Base-by-base conservation (phyloP, 2,888 invertebrate genomes). In the Pterobdella sp. region DNA sequence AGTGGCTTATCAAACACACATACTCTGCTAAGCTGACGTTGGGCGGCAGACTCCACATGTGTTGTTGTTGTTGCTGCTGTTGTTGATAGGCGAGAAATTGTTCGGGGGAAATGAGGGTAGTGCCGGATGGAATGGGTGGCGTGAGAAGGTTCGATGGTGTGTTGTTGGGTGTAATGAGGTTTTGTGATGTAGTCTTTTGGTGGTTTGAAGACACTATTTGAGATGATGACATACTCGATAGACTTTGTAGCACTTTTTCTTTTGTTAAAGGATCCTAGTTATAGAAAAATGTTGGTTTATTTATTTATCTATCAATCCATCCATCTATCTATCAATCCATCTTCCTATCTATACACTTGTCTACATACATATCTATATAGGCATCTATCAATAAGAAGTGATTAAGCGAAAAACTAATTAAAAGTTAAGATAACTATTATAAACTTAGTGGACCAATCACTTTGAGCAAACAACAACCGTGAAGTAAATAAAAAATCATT, bases 151-250 rank as follows among this genome's bases (percentile, higher is more conserved):
- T 36, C 26, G 73, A 32, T 1, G 66, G 35, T n/a, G 14, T 35
- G 60, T 56, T 56, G 3, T n/a, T n/a, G 14, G 69, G 2, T 35
- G 34, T 1, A 2, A 60, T 31, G 34, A 10, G 14, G 36, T 26
- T 1, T 18, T 60, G 35, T 34, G 31, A 35, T 1, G 60, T 63
- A 35, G n/a, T 60, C 42, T 75, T 75, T 36, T 72, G 56, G 7
- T 75, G 75, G 49, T 75, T 73, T 31, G 76, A 74, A 18, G 76
- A 76, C n/a, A 76, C 75, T 31, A 76, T 76, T 69, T 76, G 76
- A 7, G 76, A 76, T 7, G 76, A 76, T 0, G 76, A 76, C 76
- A 76, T 76, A 49, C 67, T 52, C 10, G 76, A 70, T 35, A 76
- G 42, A 31, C 71, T 72, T 72, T 76, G 76, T 26, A 76, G 72